Evolutionary conservation across 2,113 vertebrate genomes (phyloP).

Genomic region (Campylomormyrus tamandua): DNA sequence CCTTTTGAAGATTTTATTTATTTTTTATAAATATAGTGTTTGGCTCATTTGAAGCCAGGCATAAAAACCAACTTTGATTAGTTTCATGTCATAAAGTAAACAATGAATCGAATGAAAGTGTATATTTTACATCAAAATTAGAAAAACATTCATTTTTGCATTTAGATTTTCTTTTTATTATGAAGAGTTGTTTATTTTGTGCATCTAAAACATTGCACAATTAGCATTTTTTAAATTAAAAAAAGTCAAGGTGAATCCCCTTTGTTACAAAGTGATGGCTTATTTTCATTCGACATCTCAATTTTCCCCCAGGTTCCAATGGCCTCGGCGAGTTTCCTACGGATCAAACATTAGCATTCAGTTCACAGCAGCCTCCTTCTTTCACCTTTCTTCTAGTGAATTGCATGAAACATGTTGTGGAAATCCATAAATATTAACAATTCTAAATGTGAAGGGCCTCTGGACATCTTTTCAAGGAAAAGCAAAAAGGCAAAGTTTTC

Average conservation of each 20-base stretch:
- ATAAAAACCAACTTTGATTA: background rate
- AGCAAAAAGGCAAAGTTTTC: background rate
- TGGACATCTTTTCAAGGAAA: background rate
- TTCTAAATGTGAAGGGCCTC: background rate
- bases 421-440: background rate
- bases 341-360: background rate
- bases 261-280: background rate
- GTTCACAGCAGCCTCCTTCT: background rate
- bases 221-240: background rate
- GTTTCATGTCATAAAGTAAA: background rate
- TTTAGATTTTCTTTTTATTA: background rate
- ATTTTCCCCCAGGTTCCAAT: background rate
- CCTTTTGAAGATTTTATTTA: background rate
- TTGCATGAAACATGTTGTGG: background rate
- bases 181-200: background rate
- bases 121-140: background rate
- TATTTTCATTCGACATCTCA: background rate
- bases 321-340: background rate
- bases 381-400: background rate
- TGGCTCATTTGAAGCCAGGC: background rate
- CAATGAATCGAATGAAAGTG: background rate
- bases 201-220: background rate
- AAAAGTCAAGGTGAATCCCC: background rate
- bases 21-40: conserved; percentile 2
- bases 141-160: background rate